phyloP scores from a whole-genome alignment of 1,140 invertebrate genomes.

The Cecropterus lyciades region DNA sequence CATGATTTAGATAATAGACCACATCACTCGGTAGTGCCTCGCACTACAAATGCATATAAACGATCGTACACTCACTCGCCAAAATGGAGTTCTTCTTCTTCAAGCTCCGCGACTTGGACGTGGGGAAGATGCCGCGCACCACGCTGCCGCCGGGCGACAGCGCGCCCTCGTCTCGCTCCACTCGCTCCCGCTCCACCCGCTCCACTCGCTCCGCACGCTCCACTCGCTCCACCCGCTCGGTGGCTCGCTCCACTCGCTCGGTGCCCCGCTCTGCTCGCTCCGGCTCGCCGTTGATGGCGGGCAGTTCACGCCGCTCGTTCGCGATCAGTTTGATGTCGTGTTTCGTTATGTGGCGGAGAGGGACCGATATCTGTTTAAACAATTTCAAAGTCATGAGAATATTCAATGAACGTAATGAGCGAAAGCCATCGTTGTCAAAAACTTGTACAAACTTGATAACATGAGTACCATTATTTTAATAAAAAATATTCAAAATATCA shows the following conservation, averaged over 20 bases:
- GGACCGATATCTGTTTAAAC: conserved; percentile 64
- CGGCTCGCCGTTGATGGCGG: conserved; percentile 61
- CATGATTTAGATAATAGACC: too few species aligned
- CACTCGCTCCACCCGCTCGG: conserved; percentile 6
- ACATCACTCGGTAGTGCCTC: too few species aligned
- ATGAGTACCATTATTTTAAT: too few species aligned
- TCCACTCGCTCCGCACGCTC: conserved; percentile 11
- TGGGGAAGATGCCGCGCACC: conserved; percentile 68
- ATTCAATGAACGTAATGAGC: too few species aligned
- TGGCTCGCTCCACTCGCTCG: conserved; percentile 21
- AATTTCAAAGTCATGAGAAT: too few species aligned
- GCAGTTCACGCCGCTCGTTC: conserved; percentile 57
- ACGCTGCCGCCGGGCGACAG: conserved; percentile 50
- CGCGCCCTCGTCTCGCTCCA: conserved; percentile 41
- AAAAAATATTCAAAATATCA: background rate
- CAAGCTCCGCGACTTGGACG: conserved; percentile 75
- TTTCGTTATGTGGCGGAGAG: conserved; percentile 68
- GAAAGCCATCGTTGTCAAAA: too few species aligned
- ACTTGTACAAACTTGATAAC: too few species aligned
- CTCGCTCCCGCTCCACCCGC: conserved; percentile 29
- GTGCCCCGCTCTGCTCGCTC: conserved; percentile 37
- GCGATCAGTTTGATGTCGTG: conserved; percentile 74
- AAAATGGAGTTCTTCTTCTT: conserved; percentile 90
- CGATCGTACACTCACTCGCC: conserved; percentile 85
- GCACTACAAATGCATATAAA: too few species aligned